Base-by-base conservation (phyloP, 2,113 vertebrate species). In the Sorex fumeus region DNA sequence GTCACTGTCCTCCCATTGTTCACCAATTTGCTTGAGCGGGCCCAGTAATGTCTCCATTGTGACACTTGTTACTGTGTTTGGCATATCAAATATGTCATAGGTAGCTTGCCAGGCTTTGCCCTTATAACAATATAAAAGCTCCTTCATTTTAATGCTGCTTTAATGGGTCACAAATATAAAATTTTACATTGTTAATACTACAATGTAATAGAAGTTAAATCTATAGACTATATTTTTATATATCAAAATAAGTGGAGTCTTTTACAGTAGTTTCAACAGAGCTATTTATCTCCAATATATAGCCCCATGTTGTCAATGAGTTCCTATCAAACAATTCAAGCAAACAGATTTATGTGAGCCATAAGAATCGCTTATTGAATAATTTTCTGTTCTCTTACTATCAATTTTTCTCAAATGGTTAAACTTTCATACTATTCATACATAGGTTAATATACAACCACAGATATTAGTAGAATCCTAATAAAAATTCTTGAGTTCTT, bases 311-410 rank as follows among this genome's bases (percentile, higher is more conserved):
- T 93, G 86, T 94, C 32, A 86, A 28, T 70, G 4, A 64, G 3
- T 78, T 87, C 23, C 75, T 15, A 3, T 79, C 66, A 79, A 4
- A 83, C 45, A 89, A 88, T 88, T 45, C 57, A 91, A 67, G 36
- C 21, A 78, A 92, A 64, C 89, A 82, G 21, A 12, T 7, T 10
- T 57, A 8, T 70, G 32, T 45, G 8, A 71, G 3, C 30, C 67
- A 16, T 72, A 16, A 36, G 74, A 89, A 43, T 23, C 62, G 50
- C 86, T 53, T 7, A 40, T 15, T 6, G 47, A 36, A 45, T 3
- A 28, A 30, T 70, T 75, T 9, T 6, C 60, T 70, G 3, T 79
- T 69, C 8, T 15, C 3, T 60, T 28, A 10, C 6, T 32, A 25
- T 40, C 57, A 30, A 45, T 28, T 60, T 71, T 32, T 12, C 10